Percentiles rank a stretch among this genome's conserved stretches.
phyloP scores from a whole-genome alignment of 2,797 vertebrate species.

The Limosa lapponica region DNA sequence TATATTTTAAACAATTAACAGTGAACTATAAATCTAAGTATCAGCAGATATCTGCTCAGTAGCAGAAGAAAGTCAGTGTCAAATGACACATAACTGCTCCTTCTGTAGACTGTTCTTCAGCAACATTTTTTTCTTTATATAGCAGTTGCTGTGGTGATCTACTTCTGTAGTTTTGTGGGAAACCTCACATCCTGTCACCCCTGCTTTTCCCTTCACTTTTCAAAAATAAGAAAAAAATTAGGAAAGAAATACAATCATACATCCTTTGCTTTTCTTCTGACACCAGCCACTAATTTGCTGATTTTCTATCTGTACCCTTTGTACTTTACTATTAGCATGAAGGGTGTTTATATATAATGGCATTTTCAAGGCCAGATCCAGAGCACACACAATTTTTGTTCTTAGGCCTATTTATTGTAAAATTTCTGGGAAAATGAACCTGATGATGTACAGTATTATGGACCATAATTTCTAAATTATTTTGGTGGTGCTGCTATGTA shows the following conservation, averaged over 20 bases:
- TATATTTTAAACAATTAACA: not conserved
- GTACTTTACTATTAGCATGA: not conserved
- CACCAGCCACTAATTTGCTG: not conserved
- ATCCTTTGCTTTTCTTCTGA: not conserved
- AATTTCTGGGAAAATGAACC: not conserved
- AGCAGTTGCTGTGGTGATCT: not conserved
- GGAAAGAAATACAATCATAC: not conserved
- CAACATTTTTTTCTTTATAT: not conserved
- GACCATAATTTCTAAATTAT: not conserved
- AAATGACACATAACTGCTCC: not conserved
- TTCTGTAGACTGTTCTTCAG: not conserved
- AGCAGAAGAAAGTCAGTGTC: not conserved
- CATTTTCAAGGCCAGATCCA: not conserved
- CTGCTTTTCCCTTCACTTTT: not conserved
- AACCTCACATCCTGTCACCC: not conserved
- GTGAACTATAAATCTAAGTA: not conserved
- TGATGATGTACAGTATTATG: not conserved
- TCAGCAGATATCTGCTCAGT: not conserved
- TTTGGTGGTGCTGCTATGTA: not conserved
- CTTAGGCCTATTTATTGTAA: not conserved
- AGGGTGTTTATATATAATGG: not conserved
- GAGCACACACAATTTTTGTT: not conserved
- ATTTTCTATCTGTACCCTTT: not conserved
- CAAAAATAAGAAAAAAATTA: not conserved
- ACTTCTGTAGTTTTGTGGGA: not conserved